These are phyloP conservation scores for Otus sunia DNA, from an alignment of 2,113 vertebrate species.

Conservation along the genomic window DNA sequence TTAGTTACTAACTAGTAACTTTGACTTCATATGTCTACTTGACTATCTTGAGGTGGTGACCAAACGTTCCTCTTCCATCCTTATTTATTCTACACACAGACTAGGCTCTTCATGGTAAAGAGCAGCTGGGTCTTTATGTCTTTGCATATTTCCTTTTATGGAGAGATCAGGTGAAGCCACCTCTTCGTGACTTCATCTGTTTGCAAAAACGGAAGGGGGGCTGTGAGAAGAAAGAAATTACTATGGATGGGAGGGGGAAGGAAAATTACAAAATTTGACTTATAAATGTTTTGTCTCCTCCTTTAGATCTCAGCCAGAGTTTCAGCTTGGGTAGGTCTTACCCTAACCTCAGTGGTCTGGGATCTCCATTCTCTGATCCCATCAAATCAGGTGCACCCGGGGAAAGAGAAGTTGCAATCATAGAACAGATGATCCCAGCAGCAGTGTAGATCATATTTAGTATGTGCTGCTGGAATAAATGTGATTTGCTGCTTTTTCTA, in stretches of 20 bases:
- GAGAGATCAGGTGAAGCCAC: not conserved
- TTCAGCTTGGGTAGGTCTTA: constrained; percentile 58
- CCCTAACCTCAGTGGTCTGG: not conserved
- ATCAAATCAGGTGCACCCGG: constrained; percentile 19
- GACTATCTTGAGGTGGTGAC: not conserved
- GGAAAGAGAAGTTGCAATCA: not conserved
- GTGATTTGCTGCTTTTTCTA: not conserved
- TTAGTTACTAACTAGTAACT: not conserved
- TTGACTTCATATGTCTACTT: not conserved
- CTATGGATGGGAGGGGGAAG: not conserved
- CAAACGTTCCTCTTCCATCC: not conserved
- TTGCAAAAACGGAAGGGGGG: not conserved
- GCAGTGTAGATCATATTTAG: not conserved
- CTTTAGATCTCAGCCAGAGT: constrained; percentile 56
- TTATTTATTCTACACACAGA: not conserved
- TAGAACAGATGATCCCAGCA: not conserved
- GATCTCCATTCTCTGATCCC: constrained; percentile 31
- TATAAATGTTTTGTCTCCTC: constrained; percentile 35
- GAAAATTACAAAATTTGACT: not conserved
- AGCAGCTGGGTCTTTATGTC: not conserved
- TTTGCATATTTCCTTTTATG: not conserved
- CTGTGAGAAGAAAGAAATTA: not conserved
- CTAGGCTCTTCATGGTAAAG: not conserved
- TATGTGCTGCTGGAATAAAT: not conserved
- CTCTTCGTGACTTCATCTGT: not conserved